Evolutionary conservation across 2,888 invertebrate species (phyloP).

Genomic region (Drosophila antonietae): DNA sequence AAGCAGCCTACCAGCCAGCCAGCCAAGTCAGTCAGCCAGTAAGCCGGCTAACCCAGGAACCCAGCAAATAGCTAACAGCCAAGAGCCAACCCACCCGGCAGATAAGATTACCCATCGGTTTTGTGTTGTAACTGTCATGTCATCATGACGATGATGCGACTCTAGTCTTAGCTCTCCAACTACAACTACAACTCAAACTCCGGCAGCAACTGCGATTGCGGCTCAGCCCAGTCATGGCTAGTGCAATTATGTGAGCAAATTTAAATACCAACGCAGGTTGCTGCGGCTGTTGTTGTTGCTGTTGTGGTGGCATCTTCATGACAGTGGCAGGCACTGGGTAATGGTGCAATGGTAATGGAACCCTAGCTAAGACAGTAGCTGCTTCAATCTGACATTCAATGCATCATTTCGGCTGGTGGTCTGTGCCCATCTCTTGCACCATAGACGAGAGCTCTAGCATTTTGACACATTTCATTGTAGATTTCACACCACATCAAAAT

Average conservation of each 20-base stretch:
- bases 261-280: constrained; percentile 72
- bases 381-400: constrained; percentile 72
- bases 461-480: constrained; percentile 72
- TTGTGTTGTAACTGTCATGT: constrained; percentile 79
- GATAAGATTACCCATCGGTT: constrained; percentile 68
- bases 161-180: constrained; percentile 38
- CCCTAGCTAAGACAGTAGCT: constrained; percentile 63
- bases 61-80: neutral
- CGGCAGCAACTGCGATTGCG: constrained; percentile 20
- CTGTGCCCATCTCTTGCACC: constrained; percentile 29
- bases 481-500: constrained; percentile 72
- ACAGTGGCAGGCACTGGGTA: constrained; percentile 27
- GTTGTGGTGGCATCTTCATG: constrained; percentile 33
- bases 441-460: constrained; percentile 38
- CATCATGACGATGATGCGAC: constrained; percentile 78
- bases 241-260: constrained; percentile 79
- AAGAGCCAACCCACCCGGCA: constrained; percentile 31
- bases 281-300: constrained; percentile 5
- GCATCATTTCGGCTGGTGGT: constrained; percentile 78
- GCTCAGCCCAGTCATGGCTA: constrained; percentile 58
- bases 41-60: constrained; percentile 16
- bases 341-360: constrained; percentile 44
- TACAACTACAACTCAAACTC: constrained; percentile 27
- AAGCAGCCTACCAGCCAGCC: neutral
- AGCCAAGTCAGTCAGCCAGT: constrained; percentile 11